Evolutionary conservation across 2,888 invertebrate species (phyloP).

Genomic region (Eupithecia subfuscata): DNA sequence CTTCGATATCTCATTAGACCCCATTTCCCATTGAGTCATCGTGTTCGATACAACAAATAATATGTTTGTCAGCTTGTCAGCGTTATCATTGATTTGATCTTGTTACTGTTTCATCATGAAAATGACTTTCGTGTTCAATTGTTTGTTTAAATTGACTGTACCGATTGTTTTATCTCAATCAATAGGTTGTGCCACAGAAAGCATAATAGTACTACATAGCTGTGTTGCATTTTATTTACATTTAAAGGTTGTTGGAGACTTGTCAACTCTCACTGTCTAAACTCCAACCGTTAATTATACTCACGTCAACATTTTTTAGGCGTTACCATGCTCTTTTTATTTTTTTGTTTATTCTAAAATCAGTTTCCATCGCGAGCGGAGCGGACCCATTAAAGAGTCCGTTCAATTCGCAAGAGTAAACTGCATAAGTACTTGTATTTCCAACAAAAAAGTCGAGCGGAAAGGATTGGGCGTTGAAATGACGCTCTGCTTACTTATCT

Average conservation of each 20-base stretch:
- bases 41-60: conserved; percentile 35
- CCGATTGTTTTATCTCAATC: conserved; percentile 40
- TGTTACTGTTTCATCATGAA: conserved; percentile 41
- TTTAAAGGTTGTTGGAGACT: not conserved
- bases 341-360: too few relatives aligned
- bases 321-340: too few relatives aligned
- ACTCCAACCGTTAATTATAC: not conserved
- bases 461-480: too few relatives aligned
- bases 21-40: conserved; percentile 32
- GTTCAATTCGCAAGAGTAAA: too few relatives aligned
- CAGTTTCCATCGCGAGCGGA: too few relatives aligned
- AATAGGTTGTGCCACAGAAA: conserved; percentile 14
- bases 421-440: too few relatives aligned
- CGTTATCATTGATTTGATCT: conserved; percentile 43
- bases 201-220: conserved; percentile 9
- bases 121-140: conserved; percentile 43
- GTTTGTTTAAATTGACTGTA: conserved; percentile 39
- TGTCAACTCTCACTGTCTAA: not conserved
- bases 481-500: too few relatives aligned
- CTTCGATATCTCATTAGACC: not conserved
- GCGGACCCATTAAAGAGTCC: too few relatives aligned
- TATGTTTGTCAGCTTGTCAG: conserved; percentile 39
- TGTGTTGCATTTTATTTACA: not conserved
- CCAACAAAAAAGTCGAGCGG: too few relatives aligned
- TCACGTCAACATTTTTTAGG: too few relatives aligned